Evolutionary conservation across 1,140 invertebrate species (phyloP).

Genomic region (Drosophila setifemur): DNA sequence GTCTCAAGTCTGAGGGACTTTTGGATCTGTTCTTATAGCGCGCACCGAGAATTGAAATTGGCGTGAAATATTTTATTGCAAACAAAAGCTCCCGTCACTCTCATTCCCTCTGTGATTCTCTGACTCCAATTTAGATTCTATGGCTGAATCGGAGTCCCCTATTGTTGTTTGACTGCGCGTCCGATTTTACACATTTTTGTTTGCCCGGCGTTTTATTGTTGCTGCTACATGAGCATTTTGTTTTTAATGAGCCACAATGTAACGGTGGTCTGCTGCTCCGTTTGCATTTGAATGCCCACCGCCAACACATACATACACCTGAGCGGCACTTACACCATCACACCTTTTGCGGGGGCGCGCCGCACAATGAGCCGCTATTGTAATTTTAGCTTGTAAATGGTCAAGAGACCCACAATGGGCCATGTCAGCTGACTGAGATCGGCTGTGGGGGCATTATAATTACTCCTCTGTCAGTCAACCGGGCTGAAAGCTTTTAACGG

Average conservation of each 20-base stretch:
- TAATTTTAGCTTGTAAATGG: slow-evolving; percentile 73
- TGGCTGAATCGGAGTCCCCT: slow-evolving; percentile 24
- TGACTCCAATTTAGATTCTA: slow-evolving; percentile 20
- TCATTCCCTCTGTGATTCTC: slow-evolving; percentile 2
- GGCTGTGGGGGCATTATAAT: slow-evolving; percentile 64
- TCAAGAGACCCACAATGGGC: slow-evolving; percentile 40
- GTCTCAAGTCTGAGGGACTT: slow-evolving; percentile 33
- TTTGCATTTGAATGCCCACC: slow-evolving; percentile 73
- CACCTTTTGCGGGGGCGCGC: slow-evolving; percentile 59
- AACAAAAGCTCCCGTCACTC: slow-evolving; percentile 44
- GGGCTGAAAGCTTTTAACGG: slow-evolving; percentile 54
- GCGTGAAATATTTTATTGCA: slow-evolving; percentile 71
- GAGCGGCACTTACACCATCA: slow-evolving; percentile 1
- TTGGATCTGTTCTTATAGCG: slow-evolving; percentile 14
- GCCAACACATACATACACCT: slow-evolving; percentile 11
- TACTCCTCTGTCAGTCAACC: slow-evolving; percentile 31
- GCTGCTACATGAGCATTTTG: slow-evolving; percentile 49
- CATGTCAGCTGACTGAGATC: slow-evolving; percentile 35
- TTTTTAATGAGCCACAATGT: slow-evolving; percentile 72
- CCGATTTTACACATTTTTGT: slow-evolving; percentile 68
- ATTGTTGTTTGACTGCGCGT: slow-evolving; percentile 60
- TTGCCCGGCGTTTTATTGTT: slow-evolving; percentile 49
- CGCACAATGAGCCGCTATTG: slow-evolving; percentile 68
- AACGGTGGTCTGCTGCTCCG: slow-evolving; percentile 70
- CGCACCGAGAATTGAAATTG: slow-evolving; percentile 49